These are phyloP conservation scores for Coenobita brevimanus DNA, from an alignment of 1,140 invertebrate species.

Conservation along the genomic window DNA sequence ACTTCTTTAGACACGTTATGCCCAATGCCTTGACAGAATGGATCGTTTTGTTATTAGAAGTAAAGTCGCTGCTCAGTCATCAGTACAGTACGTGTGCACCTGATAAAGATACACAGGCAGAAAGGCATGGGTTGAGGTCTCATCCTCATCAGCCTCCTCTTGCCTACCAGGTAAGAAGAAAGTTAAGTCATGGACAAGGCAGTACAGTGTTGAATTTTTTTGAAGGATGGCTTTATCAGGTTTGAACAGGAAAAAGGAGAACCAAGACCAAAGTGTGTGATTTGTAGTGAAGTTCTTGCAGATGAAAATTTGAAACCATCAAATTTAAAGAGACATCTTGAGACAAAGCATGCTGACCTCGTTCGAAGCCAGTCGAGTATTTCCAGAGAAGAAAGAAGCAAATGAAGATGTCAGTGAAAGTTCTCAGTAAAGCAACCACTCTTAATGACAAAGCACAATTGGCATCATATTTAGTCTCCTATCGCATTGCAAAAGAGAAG, in stretches of 20 bases:
- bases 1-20: not conserved
- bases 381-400: conserved; percentile 23
- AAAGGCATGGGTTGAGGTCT: not conserved
- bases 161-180: not conserved
- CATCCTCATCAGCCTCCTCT: too few relatives aligned
- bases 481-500: conserved; percentile 31
- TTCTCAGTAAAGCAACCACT: too few relatives aligned
- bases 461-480: conserved; percentile 42
- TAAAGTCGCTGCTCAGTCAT: not conserved
- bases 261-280: conserved; percentile 23
- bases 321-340: conserved; percentile 23
- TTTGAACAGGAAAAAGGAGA: conserved; percentile 15
- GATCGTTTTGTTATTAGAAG: too few relatives aligned
- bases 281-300: conserved; percentile 50
- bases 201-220: conserved; percentile 6
- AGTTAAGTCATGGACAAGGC: not conserved
- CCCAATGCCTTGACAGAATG: not conserved
- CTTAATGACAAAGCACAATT: conserved; percentile 32
- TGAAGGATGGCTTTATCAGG: conserved; percentile 8
- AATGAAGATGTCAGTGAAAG: conserved; percentile 26
- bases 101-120: not conserved
- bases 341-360: conserved; percentile 5
- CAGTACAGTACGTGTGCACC: conserved; percentile 22
- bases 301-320: too few relatives aligned
- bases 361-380: conserved; percentile 25